Evolutionary conservation across 2,797 vertebrate species (phyloP), one percentile per base, ranked within the genome.

Genomic region (Channa striata): DNA sequence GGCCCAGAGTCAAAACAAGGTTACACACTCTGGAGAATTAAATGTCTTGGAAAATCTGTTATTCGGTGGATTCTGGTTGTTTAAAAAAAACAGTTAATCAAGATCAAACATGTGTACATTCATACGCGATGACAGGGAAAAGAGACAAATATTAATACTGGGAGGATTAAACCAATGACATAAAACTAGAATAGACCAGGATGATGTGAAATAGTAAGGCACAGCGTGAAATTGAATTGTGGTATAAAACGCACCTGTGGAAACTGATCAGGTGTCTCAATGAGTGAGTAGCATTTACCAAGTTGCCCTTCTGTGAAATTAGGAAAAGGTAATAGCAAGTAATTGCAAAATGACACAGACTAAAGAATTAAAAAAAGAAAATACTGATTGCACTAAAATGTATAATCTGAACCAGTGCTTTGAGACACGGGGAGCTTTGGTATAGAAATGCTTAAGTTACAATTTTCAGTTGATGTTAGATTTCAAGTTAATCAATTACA

Each of bases 1-100:
- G 60, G 74, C 47, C 69, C 9, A 1, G 6, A 81, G 84, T 88
- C 60, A 88, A 46, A 77, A 80, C 39, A 40, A 76, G 72, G 78
- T 78, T 77, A 72, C 7, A 8, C 20, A 47, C 53, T 67, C 51
- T 69, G 64, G 25, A 66, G 51, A 57, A 57, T 52, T 19, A n/a
- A 57, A 48, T 5, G 5, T 56, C 36, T 36, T 44, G 9, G 9
- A 54, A 49, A 47, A 36, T 12, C 8, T 14, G 34, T 53, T 50
- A 69, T 72, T 54, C 68, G 62, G 77, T 59, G 42, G 56, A 77
- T 69, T 23, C 10, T 43, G 6, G 16, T 10, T 0, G 7, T 50
- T 82, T 77, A 2, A 56, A 42, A 21, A 63, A 44, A 72, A 52
- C 2, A 0, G 6, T 30, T 5, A 25, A 68, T 61, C 16, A 20